phyloP scores from a whole-genome alignment of 2,888 invertebrate species.

The Laspeyria flexula region DNA sequence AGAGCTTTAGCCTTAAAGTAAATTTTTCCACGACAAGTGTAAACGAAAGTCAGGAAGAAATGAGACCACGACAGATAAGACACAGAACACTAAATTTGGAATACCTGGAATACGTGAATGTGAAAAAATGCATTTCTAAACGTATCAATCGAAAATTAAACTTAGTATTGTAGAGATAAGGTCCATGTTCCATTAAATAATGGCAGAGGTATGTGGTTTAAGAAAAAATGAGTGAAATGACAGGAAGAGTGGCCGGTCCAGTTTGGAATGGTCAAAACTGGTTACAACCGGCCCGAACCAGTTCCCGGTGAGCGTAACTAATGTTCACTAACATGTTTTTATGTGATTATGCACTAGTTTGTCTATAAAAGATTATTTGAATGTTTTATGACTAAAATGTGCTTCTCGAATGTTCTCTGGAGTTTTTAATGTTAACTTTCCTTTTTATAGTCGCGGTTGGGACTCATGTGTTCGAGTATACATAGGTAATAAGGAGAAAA shows the following conservation, averaged over 20 bases:
- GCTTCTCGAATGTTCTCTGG: not conserved
- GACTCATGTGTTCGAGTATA: not conserved
- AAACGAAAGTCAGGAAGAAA: slow-evolving; percentile 38
- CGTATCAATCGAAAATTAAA: not conserved
- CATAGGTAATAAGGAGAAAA: no score
- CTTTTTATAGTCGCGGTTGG: not conserved
- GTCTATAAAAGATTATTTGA: slow-evolving; percentile 20
- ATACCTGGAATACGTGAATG: no score
- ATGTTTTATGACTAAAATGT: not conserved
- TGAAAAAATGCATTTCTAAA: no score
- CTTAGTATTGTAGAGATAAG: slow-evolving; percentile 14
- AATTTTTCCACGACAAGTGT: not conserved
- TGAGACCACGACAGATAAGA: slow-evolving; percentile 24
- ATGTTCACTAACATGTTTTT: slow-evolving; percentile 31
- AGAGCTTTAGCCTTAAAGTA: not conserved
- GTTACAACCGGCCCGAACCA: slow-evolving; percentile 51
- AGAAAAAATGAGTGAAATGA: slow-evolving; percentile 63
- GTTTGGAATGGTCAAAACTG: slow-evolving; percentile 46
- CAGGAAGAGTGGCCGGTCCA: slow-evolving; percentile 63
- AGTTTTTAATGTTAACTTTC: not conserved
- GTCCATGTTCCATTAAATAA: slow-evolving; percentile 7
- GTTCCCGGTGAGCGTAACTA: slow-evolving; percentile 39
- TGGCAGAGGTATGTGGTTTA: slow-evolving; percentile 36
- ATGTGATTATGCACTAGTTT: slow-evolving; percentile 33
- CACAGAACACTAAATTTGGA: slow-evolving; percentile 19